Evolutionary conservation across 64 coral and sea anemone genomes (phyloP), one percentile per base, ranked within the genome.

Genomic region (Montipora cactus): DNA sequence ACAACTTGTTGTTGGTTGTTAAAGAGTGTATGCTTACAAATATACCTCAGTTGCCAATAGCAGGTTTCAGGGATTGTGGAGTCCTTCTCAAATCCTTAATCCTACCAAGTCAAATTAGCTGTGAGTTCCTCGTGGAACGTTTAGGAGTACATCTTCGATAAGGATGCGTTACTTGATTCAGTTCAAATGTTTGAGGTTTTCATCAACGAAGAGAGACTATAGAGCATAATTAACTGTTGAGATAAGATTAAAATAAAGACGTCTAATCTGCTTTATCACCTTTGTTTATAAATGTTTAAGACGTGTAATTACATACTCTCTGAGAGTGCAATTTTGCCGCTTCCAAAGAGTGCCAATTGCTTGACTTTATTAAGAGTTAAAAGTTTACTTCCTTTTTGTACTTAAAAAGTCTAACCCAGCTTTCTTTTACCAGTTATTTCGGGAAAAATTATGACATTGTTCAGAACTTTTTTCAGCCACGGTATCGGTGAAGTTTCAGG

Each of bases 221-320:
- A 71, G 20, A 23, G 4, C 68, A 14, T 77, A 47, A 78, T 37
- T 78, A 78, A 78, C 76, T 15, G 16, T 16, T 48, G 7, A 48
- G 76, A 78, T 78, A 78, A 78, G 76, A 49, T 78, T 78, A 49
- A 74, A 76, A 46, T 76, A 46, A 45, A 76, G 9, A 76, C 12
- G 52, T 14, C 10, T 76, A 44, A 76, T 76, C 23, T 76, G 4
- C 28, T 44, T 45, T 76, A 46, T 76, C 37, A 14, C 11, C 7
- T 25, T 8, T 76, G 25, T 44, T 76, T 46, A 76, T 15, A 15
- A 74, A 12, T 14, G 28, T 15, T 12, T 19, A 14, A 49, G 49
- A 19, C 4, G 5, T 78, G 76, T 14, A 7, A 78, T 78, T 47
- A 50, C 15, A 78, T 3, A 8, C 18, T 45, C 1, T 2, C 49